Percentiles rank a stretch among this genome's conserved stretches.
Conservation (phyloP, 1,140 invertebrate species). For the Neodiprion virginianus region DNA sequence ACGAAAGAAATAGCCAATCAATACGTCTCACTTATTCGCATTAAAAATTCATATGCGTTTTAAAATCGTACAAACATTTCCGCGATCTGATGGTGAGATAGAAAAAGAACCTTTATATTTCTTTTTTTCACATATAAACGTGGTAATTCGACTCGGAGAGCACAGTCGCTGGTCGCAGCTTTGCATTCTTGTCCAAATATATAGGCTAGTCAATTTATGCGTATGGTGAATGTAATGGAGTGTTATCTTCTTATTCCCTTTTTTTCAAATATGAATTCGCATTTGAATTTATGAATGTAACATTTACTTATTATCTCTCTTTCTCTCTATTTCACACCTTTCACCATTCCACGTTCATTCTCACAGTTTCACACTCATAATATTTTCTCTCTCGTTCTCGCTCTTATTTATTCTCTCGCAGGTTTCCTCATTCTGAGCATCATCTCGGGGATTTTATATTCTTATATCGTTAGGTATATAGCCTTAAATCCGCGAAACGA, state of each 20-base stretch:
- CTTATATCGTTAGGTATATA: conserved; percentile 29
- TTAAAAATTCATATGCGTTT: too few relatives aligned
- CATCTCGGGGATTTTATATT: conserved; percentile 56
- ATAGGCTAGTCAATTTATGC: conserved; percentile 12
- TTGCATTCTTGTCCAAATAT: conserved; percentile 4
- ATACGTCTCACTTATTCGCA: too few relatives aligned
- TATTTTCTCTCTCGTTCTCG: conserved; percentile 19
- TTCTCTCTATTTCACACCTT: conserved; percentile 11
- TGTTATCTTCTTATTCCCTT: background rate
- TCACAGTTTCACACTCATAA: conserved; percentile 27
- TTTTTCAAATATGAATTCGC: background rate
- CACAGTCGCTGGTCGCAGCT: background rate
- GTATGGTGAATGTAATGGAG: conserved; percentile 8
- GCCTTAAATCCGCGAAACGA: conserved; percentile 54
- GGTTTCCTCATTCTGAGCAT: conserved; percentile 32
- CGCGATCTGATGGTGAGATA: too few relatives aligned
- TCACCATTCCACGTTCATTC: conserved; percentile 8
- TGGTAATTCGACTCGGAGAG: background rate
- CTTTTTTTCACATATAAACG: background rate
- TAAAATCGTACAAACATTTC: too few relatives aligned
- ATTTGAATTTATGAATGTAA: conserved; percentile 11
- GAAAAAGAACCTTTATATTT: too few relatives aligned
- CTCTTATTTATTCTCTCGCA: conserved; percentile 16
- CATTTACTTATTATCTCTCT: conserved; percentile 16
- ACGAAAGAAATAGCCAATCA: too few relatives aligned